Evolutionary conservation across 2,888 invertebrate species (phyloP).

Genomic region (Erebia palarica): DNA sequence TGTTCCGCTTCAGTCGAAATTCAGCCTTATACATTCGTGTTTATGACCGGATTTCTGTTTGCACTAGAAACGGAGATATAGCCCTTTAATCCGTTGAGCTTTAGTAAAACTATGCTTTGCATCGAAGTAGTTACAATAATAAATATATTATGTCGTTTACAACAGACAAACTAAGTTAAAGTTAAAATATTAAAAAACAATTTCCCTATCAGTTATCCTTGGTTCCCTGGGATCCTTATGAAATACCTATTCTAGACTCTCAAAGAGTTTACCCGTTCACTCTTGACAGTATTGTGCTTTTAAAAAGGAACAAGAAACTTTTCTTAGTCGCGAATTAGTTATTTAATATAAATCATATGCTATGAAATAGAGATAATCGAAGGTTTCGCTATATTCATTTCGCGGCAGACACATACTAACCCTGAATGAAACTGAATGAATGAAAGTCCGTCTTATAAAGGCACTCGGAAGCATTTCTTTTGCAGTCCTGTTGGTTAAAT

Average conservation of each 20-base stretch:
- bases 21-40: too few species aligned
- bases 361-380: background rate
- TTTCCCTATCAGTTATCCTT: slow-evolving; percentile 14
- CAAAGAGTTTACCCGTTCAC: slow-evolving; percentile 54
- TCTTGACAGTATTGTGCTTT: slow-evolving; percentile 36
- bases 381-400: too few species aligned
- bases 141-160: slow-evolving; percentile 4
- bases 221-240: slow-evolving; percentile 28
- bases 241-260: slow-evolving; percentile 29
- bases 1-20: too few species aligned
- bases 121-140: background rate
- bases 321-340: background rate
- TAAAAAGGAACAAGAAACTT: slow-evolving; percentile 11
- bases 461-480: too few species aligned
- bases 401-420: too few species aligned
- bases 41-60: too few species aligned
- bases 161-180: slow-evolving; percentile 23
- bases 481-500: too few species aligned
- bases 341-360: background rate
- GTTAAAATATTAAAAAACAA: slow-evolving; percentile 22
- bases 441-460: too few species aligned
- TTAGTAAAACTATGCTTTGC: background rate
- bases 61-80: too few species aligned
- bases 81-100: too few species aligned
- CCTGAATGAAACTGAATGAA: too few species aligned